Conservation (phyloP, 2,113 vertebrate genomes). For the Channa maculata region DNA sequence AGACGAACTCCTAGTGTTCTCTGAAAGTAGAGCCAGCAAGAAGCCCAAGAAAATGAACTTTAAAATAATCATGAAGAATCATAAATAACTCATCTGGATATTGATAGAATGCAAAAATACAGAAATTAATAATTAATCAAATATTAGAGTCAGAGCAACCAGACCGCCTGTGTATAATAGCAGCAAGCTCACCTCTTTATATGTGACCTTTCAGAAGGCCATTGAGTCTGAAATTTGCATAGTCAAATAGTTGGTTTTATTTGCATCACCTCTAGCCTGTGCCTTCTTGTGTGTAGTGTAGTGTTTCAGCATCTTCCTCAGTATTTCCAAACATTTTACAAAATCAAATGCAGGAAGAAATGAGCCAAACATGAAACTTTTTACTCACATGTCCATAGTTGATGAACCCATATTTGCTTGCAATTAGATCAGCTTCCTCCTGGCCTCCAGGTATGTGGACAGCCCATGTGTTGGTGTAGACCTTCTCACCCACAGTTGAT, state of each 20-base stretch:
- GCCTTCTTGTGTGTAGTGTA: background rate
- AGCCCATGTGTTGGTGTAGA: conserved; percentile 98
- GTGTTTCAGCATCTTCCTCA: background rate
- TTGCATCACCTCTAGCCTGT: background rate
- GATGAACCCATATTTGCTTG: conserved; percentile 91
- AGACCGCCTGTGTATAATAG: background rate
- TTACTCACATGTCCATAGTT: conserved; percentile 91
- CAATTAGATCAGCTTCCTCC: conserved; percentile 86
- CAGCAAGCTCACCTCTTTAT: background rate
- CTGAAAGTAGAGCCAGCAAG: conserved; percentile 11
- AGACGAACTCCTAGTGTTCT: background rate
- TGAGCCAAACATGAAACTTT: background rate
- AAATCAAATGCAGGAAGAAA: background rate
- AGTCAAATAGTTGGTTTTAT: conserved; percentile 7
- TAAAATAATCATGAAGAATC: background rate
- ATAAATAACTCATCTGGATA: background rate
- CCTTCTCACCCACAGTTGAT: conserved; percentile 78
- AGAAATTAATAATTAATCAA: background rate
- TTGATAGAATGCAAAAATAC: background rate
- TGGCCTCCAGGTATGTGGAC: conserved; percentile 89
- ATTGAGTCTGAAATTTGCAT: conserved; percentile 10
- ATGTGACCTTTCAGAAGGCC: background rate
- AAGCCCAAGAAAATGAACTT: conserved; percentile 5
- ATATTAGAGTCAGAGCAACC: background rate
- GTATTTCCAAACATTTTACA: background rate